Evolutionary conservation across 2,113 vertebrate genomes (phyloP).

Genomic region (Coptodon rendalli): DNA sequence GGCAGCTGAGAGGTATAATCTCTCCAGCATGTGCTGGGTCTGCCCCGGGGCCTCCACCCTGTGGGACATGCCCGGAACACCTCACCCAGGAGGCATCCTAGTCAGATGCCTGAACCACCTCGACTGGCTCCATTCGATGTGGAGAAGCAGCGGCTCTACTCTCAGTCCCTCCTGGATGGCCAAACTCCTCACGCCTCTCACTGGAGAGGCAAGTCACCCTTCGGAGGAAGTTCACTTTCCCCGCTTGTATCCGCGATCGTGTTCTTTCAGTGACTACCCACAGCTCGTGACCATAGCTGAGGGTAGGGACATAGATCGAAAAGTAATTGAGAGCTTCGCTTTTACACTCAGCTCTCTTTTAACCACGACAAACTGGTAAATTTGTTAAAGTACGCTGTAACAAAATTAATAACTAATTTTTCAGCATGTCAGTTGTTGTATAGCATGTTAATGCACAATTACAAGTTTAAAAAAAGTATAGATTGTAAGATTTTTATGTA

Average conservation of each 20-base stretch:
- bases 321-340: background rate
- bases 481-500: background rate
- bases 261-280: background rate
- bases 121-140: background rate
- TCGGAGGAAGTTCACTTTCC: background rate
- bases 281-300: background rate
- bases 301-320: background rate
- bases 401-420: background rate
- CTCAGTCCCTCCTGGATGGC: background rate
- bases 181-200: background rate
- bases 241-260: rapidly evolving
- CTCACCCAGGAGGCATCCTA: background rate
- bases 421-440: background rate
- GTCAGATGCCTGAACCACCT: background rate
- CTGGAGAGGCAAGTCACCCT: background rate
- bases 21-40: background rate
- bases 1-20: background rate
- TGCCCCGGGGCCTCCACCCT: background rate
- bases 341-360: background rate
- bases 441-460: background rate
- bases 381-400: background rate
- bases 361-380: background rate
- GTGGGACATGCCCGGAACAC: rapidly evolving
- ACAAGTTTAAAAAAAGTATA: rapidly evolving
- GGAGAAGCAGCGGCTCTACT: rapidly evolving